Evolutionary conservation across 2,113 vertebrate species (phyloP), one percentile per base, ranked within the genome.

Genomic region (Cololabis saira): DNA sequence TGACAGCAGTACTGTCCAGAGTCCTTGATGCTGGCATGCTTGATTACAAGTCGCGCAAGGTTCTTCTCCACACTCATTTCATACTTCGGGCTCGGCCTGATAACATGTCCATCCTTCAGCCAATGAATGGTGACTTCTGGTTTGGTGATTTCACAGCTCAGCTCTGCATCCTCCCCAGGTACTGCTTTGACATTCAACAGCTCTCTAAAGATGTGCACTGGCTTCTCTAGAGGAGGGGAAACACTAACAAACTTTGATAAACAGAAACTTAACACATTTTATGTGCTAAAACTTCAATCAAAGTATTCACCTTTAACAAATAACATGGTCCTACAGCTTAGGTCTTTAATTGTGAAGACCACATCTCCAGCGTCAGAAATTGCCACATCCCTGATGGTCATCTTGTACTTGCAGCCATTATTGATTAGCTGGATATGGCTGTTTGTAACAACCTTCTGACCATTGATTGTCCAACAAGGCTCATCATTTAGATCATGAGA

Each of bases 1-100:
- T 97, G 94, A 66, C 97, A 99, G 0, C 92, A 91, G 73, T 99
- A 98, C 16, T 95, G 93, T 12, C 96, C 97, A 0, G 95, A 93
- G 74, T 99, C 97, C 80, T 90, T 95, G 57, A 92, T 81, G 0
- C 88, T 91, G 59, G 89, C 81, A 0, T 92, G 91, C 1, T 11
- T 95, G 76, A 98, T 87, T 5, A 95, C 82, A 59, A 98, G 85
- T 1, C 82, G 19, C 1, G 93, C 93, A 61, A 71, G 59, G 0
- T 89, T 67, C 18, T 94, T 95, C 19, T 95, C 94, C 0, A 87
- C 89, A 37, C 75, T 87, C 48, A 97, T 61, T 18, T 95, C 90
- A 0, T 96, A 97, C 72, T 95, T 98, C 37, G 93, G 92, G 66
- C 94, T 93, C 50, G 85, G 91, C 45, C 92, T 84, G 61, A 98